Evolutionary conservation across 2,113 vertebrate species (phyloP).

Genomic region (Vidua macroura): DNA sequence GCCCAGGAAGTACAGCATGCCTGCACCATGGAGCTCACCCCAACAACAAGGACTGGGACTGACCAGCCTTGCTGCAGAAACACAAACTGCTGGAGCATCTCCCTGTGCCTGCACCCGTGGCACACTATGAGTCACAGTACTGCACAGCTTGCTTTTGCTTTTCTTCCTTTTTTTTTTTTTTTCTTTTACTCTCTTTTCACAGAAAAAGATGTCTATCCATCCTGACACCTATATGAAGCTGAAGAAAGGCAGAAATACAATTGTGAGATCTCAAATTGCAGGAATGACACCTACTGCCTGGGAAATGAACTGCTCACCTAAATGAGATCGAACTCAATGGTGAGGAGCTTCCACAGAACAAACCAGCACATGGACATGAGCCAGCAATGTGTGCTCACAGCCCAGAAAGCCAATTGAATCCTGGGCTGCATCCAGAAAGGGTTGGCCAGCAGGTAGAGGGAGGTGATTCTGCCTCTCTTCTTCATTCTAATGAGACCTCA

Average conservation of each 20-base stretch:
- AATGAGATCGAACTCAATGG: accelerated
- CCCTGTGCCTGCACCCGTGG: accelerated
- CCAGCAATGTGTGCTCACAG: not conserved
- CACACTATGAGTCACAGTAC: accelerated
- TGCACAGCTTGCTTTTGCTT: not conserved
- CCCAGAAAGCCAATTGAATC: accelerated
- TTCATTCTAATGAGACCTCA: accelerated
- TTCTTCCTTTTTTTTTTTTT: not conserved
- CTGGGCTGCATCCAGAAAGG: not conserved
- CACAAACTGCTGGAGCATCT: not conserved
- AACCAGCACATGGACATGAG: not conserved
- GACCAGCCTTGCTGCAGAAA: not conserved
- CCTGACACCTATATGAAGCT: not conserved
- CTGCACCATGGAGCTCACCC: not conserved
- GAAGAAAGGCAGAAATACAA: not conserved
- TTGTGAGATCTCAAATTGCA: constrained; percentile 21
- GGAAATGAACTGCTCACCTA: constrained; percentile 47
- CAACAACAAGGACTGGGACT: accelerated
- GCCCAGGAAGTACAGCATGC: not conserved
- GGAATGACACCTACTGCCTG: constrained; percentile 65
- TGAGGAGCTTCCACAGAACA: not conserved
- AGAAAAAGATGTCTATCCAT: not conserved
- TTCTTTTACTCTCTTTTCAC: not conserved
- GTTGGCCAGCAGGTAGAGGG: accelerated
- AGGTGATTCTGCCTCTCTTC: not conserved